A percentile compares a stretch with the other conserved stretches of the same genome.
Evolutionary conservation across 2,888 invertebrate genomes (phyloP).

Genomic region (Tenthredo amoena): DNA sequence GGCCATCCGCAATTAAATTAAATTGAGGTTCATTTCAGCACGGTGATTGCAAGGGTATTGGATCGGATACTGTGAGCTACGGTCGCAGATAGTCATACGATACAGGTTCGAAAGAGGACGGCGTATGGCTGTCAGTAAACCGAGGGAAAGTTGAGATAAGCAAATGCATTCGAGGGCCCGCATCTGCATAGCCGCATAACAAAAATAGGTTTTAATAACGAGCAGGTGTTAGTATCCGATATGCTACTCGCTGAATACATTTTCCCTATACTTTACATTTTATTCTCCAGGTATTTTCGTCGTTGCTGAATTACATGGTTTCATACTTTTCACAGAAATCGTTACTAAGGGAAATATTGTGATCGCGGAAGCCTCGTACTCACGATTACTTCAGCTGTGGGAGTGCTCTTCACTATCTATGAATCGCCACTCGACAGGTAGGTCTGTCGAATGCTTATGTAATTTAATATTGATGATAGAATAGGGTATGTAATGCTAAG

Average conservation of each 20-base stretch:
- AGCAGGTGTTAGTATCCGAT: background rate
- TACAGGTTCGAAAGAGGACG: background rate
- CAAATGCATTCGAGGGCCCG: constrained; percentile 9
- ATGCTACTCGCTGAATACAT: background rate
- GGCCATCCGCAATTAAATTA: constrained; percentile 34
- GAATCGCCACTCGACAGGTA: background rate
- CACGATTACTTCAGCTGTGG: background rate
- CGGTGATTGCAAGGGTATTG: constrained; percentile 18
- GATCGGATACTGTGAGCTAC: constrained; percentile 18
- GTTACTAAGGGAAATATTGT: background rate
- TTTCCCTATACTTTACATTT: background rate
- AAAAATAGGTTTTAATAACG: constrained; percentile 5
- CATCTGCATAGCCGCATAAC: background rate
- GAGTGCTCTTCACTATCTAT: background rate
- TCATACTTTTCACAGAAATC: background rate
- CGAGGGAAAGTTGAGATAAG: constrained; percentile 14
- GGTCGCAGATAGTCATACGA: constrained; percentile 1
- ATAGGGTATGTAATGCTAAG: background rate
- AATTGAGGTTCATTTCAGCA: constrained; percentile 31
- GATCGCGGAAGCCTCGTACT: background rate
- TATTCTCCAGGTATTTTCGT: background rate
- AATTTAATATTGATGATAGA: background rate
- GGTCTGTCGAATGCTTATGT: background rate
- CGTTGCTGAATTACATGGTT: background rate
- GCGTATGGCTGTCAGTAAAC: background rate